Conservation (phyloP, 2,888 invertebrate genomes). For the Euzophera pinguis region DNA sequence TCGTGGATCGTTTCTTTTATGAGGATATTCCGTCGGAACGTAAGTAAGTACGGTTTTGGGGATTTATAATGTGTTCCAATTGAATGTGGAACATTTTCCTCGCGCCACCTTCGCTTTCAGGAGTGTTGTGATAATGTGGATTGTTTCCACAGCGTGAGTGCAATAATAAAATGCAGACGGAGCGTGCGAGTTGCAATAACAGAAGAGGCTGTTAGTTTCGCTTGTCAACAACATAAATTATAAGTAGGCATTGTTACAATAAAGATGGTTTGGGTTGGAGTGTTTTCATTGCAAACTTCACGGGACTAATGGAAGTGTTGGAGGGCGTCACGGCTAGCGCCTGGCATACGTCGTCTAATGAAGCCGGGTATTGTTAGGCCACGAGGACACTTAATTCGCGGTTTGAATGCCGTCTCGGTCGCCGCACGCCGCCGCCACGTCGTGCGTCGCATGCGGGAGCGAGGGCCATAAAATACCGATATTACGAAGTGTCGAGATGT, state of each 20-base stretch:
- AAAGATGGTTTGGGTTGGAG: conserved; percentile 59
- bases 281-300: conserved; percentile 68
- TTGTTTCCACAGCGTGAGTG: conserved; percentile 21
- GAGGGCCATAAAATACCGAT: conserved; percentile 48
- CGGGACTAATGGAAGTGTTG: conserved; percentile 57
- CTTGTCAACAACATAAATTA: conserved; percentile 71
- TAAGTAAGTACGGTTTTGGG: conserved; percentile 69
- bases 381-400: conserved; percentile 67
- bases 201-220: conserved; percentile 56
- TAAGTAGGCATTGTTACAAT: conserved; percentile 68
- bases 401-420: conserved; percentile 47
- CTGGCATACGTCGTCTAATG: conserved; percentile 72
- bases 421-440: conserved; percentile 24
- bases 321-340: conserved; percentile 71
- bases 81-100: conserved; percentile 45
- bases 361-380: conserved; percentile 67
- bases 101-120: conserved; percentile 29
- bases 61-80: conserved; percentile 67
- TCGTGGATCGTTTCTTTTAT: conserved; percentile 74
- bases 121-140: conserved; percentile 18
- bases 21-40: conserved; percentile 64
- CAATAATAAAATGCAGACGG: conserved; percentile 63
- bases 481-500: conserved; percentile 39
- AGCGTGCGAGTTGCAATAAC: conserved; percentile 38
- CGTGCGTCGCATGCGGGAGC: conserved; percentile 33